A percentile compares a stretch with the other conserved stretches of the same genome.
Conservation (phyloP, 2,797 vertebrate species). For the Tinamus major region DNA sequence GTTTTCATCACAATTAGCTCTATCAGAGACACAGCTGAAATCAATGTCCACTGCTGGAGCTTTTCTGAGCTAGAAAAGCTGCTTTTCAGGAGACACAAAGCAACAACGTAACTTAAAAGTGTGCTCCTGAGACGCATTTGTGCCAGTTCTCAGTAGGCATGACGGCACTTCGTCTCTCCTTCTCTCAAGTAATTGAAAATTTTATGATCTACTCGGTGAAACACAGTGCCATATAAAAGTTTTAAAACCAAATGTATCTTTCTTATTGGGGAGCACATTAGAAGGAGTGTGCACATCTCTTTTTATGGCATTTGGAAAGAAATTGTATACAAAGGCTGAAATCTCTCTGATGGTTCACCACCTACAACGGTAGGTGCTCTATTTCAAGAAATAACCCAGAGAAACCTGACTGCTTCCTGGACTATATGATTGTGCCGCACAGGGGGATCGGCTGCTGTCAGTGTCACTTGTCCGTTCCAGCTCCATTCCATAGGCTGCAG, state of each 20-base stretch:
- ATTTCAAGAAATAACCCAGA: background rate
- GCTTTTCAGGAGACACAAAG: background rate
- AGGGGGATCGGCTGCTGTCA: background rate
- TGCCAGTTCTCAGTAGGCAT: background rate
- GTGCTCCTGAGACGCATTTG: background rate
- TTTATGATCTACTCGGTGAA: slow-evolving; percentile 17
- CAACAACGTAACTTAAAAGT: background rate
- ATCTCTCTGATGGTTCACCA: background rate
- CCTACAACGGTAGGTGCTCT: background rate
- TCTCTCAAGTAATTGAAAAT: background rate
- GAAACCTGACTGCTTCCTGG: background rate
- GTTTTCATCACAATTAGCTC: background rate
- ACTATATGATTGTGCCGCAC: background rate
- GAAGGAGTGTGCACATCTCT: background rate
- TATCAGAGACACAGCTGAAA: background rate
- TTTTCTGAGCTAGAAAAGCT: background rate
- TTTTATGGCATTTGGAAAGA: background rate
- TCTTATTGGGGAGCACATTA: background rate
- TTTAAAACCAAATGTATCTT: background rate
- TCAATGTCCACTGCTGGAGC: background rate
- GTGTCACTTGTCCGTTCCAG: background rate
- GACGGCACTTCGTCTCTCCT: background rate
- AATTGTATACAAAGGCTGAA: background rate
- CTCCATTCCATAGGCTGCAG: background rate
- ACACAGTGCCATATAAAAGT: slow-evolving; percentile 10